Conservation (phyloP, 2,797 vertebrate species). For the Brotula barbata region DNA sequence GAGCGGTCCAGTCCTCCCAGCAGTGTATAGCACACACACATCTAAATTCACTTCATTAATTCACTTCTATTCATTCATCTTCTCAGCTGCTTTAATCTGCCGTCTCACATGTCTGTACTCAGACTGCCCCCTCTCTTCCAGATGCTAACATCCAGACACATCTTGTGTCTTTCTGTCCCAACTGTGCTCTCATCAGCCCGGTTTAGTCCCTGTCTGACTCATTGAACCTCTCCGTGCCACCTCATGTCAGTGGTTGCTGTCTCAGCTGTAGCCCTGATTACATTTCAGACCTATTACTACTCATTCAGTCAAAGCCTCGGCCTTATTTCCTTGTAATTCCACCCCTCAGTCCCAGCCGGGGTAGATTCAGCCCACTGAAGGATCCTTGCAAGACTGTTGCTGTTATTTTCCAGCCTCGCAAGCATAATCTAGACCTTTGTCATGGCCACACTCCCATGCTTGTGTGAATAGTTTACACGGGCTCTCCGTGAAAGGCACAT, state of each 20-base stretch:
- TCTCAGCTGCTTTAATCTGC: conserved; percentile 21
- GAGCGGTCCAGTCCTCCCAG: background rate
- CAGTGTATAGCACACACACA: background rate
- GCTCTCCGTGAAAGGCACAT: conserved; percentile 56
- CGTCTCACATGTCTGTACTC: background rate
- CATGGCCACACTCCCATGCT: conserved; percentile 27
- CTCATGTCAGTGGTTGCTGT: too few species aligned
- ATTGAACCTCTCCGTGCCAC: conserved; percentile 20
- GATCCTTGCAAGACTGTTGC: conserved; percentile 40
- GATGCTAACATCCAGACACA: conserved; percentile 18
- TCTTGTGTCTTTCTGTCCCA: conserved; percentile 27
- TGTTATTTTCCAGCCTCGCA: conserved; percentile 51
- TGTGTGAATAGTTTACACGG: conserved; percentile 41
- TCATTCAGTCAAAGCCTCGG: conserved; percentile 21
- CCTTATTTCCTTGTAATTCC: conserved; percentile 30
- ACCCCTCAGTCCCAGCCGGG: conserved; percentile 20
- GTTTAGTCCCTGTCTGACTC: conserved; percentile 1
- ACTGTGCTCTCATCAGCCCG: conserved; percentile 21
- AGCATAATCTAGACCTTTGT: conserved; percentile 59
- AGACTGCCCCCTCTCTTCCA: conserved; percentile 11
- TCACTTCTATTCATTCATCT: conserved; percentile 25
- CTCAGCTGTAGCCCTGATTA: background rate
- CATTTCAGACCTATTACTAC: background rate
- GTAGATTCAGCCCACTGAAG: conserved; percentile 39
- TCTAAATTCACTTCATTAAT: conserved; percentile 25